A percentile compares a stretch with the other conserved stretches of the same genome.
These are phyloP conservation scores for Tetraodon nigroviridis DNA, from an alignment of 2,113 vertebrate genomes.

Conservation along the genomic window DNA sequence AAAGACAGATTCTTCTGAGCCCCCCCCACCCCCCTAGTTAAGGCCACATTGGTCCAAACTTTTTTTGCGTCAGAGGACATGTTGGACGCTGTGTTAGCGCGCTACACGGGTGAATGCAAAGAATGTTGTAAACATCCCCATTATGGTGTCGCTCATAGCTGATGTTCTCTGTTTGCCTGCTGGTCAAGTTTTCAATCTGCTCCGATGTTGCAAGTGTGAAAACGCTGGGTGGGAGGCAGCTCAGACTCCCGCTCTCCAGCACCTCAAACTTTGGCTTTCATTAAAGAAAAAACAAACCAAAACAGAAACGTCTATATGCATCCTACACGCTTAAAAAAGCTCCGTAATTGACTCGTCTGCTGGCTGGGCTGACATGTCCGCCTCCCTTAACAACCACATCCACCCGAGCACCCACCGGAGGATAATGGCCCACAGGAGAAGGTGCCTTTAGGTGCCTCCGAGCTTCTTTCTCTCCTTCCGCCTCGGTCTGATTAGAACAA, in stretches of 20 bases:
- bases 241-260: too few relatives aligned
- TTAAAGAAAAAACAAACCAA: constrained; percentile 13
- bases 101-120: neutral
- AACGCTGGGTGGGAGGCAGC: too few relatives aligned
- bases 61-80: constrained; percentile 45
- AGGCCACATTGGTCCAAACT: constrained; percentile 6
- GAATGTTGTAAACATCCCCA: constrained; percentile 1
- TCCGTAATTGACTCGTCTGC: constrained; percentile 60
- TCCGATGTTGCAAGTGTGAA: too few relatives aligned
- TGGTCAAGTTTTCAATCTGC: neutral
- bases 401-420: constrained; percentile 35
- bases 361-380: constrained; percentile 43
- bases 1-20: constrained; percentile 33
- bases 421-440: constrained; percentile 52
- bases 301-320: constrained; percentile 30
- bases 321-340: constrained; percentile 47
- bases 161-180: constrained; percentile 5
- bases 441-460: constrained; percentile 61
- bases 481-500: constrained; percentile 87
- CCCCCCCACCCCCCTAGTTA: neutral
- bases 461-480: constrained; percentile 64
- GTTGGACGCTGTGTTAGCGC: constrained; percentile 10
- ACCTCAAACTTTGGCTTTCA: constrained; percentile 41
- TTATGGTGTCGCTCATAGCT: constrained; percentile 1
- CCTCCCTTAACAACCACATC: constrained; percentile 52